Conservation (phyloP, 2,888 invertebrate genomes). For the Diarsia dahlii region DNA sequence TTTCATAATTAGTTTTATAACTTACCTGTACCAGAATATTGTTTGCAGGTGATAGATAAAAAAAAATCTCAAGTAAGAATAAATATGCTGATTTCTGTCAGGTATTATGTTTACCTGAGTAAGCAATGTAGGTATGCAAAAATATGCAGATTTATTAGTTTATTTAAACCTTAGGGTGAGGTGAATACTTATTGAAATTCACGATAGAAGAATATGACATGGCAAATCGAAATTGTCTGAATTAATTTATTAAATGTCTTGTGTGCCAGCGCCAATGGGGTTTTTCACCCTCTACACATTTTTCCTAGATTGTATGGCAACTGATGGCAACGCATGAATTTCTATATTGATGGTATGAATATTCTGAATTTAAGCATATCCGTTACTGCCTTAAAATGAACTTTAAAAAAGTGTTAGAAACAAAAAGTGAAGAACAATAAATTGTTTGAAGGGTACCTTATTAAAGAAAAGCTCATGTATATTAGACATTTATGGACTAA, state of each 20-base stretch:
- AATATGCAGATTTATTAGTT: background rate
- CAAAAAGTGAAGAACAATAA: background rate
- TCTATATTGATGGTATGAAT: too few species aligned
- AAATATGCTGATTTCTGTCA: background rate
- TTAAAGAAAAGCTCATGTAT: slow-evolving; percentile 2
- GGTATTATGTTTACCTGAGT: background rate
- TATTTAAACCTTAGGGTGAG: background rate
- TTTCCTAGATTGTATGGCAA: too few species aligned
- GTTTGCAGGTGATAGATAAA: background rate
- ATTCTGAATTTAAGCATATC: background rate
- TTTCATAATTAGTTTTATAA: slow-evolving; percentile 29
- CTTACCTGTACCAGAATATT: background rate
- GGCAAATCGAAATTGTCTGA: background rate
- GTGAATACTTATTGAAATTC: background rate
- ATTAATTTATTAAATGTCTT: too few species aligned
- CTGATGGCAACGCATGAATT: too few species aligned
- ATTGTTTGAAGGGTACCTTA: background rate
- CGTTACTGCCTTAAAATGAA: background rate
- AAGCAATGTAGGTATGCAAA: background rate
- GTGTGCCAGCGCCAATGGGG: too few species aligned
- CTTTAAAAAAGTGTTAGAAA: background rate
- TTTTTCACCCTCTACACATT: too few species aligned
- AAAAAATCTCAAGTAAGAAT: background rate
- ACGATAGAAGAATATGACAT: background rate
- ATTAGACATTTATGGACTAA: slow-evolving; percentile 1